Conservation (phyloP, 2,113 vertebrate species). For the Hippocampus barbouri region DNA sequence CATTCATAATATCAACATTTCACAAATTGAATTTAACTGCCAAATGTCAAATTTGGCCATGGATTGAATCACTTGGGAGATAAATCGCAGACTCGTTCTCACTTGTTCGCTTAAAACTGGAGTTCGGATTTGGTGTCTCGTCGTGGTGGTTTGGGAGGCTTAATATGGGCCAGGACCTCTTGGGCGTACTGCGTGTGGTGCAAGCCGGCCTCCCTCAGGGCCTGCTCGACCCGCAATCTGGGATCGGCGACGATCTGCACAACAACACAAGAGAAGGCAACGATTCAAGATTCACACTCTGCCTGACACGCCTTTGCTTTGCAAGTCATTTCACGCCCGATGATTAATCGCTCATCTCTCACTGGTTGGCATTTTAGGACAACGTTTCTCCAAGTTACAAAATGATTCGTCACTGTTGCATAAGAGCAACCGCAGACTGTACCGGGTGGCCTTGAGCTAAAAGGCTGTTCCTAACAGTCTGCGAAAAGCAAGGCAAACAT, state of each 20-base stretch:
- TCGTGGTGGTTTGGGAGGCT: slow-evolving; percentile 80
- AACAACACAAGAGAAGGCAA: slow-evolving; percentile 36
- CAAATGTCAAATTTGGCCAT: too few species aligned
- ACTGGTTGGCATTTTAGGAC: not conserved
- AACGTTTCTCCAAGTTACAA: slow-evolving; percentile 5
- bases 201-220: slow-evolving; percentile 85
- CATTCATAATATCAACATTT: too few species aligned
- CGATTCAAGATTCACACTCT: slow-evolving; percentile 8
- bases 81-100: not conserved
- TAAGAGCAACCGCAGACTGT: slow-evolving; percentile 27
- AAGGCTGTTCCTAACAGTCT: slow-evolving; percentile 25
- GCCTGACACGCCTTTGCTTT: slow-evolving; percentile 4
- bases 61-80: too few species aligned
- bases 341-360: slow-evolving; percentile 17
- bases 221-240: slow-evolving; percentile 82
- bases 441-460: slow-evolving; percentile 38
- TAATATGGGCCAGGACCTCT: slow-evolving; percentile 78
- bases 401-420: slow-evolving; percentile 30
- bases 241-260: slow-evolving; percentile 87
- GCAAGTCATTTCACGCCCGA: slow-evolving; percentile 2
- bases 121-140: slow-evolving; percentile 78
- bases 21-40: too few species aligned
- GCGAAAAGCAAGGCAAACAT: slow-evolving; percentile 30
- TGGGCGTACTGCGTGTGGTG: slow-evolving; percentile 81
- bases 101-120: slow-evolving; percentile 51